These are phyloP conservation scores for Trinorchestia longiramus DNA, from an alignment of 1,140 invertebrate species.

Conservation along the genomic window DNA sequence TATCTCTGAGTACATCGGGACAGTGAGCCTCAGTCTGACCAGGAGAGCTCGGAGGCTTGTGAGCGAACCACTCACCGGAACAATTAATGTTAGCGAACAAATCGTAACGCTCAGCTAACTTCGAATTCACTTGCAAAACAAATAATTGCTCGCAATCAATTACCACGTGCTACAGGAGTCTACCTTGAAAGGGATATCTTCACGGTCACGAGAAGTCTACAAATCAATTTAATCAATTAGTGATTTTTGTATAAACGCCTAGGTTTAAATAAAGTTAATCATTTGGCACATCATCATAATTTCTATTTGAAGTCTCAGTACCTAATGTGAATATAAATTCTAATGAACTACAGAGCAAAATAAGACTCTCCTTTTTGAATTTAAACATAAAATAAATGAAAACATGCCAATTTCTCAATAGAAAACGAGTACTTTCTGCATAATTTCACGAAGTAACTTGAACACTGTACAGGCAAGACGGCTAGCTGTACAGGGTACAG, in stretches of 20 bases:
- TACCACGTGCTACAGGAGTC: conserved; percentile 1
- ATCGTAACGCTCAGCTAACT: conserved; percentile 10
- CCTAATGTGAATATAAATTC: neutral
- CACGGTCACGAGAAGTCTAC: neutral
- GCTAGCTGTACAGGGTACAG: neutral
- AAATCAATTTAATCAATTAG: neutral
- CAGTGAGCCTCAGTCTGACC: neutral
- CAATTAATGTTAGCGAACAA: conserved; percentile 11
- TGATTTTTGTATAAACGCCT: neutral
- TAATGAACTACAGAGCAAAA: neutral
- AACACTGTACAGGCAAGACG: neutral
- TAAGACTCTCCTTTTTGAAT: neutral
- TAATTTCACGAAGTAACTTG: too few species aligned
- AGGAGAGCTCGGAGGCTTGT: neutral
- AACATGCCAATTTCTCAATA: neutral
- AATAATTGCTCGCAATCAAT: conserved; percentile 18
- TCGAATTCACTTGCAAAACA: neutral
- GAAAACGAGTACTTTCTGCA: neutral
- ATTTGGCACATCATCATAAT: neutral
- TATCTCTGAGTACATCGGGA: conserved; percentile 37
- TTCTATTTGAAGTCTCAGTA: neutral
- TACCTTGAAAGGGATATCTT: neutral
- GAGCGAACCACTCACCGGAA: conserved; percentile 8
- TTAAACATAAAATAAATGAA: neutral
- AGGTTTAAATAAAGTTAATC: neutral